These are phyloP conservation scores for Vespertilio murinus DNA, from an alignment of 2,797 vertebrate species.

Conservation along the genomic window DNA sequence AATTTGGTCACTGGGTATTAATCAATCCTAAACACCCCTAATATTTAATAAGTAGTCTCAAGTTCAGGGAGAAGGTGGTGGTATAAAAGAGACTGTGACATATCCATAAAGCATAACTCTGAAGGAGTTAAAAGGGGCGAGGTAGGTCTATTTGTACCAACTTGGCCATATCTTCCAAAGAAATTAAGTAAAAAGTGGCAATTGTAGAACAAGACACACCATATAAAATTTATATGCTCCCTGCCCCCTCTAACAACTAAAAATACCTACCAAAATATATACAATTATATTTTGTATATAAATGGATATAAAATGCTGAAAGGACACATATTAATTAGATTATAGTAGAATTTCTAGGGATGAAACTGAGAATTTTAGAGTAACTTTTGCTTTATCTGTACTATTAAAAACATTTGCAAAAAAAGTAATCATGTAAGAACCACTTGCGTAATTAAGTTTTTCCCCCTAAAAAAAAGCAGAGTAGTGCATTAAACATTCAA, in stretches of 20 bases:
- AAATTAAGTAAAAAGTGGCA: background rate
- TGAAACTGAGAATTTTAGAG: background rate
- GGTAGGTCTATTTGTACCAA: background rate
- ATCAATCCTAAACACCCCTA: background rate
- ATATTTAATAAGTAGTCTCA: background rate
- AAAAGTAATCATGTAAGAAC: background rate
- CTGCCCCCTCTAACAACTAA: background rate
- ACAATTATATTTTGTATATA: background rate
- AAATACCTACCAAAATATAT: background rate
- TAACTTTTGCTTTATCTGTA: background rate
- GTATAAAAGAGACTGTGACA: background rate
- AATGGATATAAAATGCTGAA: background rate
- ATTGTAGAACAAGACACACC: background rate
- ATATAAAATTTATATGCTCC: background rate
- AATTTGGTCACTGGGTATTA: background rate
- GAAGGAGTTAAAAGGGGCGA: background rate
- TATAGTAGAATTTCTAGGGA: background rate
- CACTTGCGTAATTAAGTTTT: background rate
- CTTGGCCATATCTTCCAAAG: background rate
- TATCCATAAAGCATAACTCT: background rate
- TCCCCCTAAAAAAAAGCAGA: background rate
- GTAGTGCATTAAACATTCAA: background rate
- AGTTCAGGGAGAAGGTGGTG: background rate
- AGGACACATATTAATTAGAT: background rate
- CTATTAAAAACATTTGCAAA: slow-evolving; percentile 16